phyloP scores from a whole-genome alignment of 2,888 invertebrate genomes.

The Tachystola acroxantha region DNA sequence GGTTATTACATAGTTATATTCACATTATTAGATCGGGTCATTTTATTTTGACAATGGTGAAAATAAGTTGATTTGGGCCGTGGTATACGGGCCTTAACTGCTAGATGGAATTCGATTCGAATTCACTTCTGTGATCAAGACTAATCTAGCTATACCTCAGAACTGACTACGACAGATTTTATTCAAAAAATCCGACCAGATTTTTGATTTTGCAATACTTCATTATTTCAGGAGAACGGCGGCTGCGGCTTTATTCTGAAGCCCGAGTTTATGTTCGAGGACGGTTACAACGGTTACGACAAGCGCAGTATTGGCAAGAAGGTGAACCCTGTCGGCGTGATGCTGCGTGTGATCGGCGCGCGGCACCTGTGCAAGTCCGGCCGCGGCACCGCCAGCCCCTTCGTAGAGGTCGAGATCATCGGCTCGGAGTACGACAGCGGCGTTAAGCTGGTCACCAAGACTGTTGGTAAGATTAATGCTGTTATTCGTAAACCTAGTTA shows the following conservation, averaged over 20 bases:
- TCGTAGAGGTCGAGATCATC: slow-evolving; percentile 93
- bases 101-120: too few relatives aligned
- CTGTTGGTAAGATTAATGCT: slow-evolving; percentile 86
- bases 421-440: slow-evolving; percentile 93
- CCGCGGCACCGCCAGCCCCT: slow-evolving; percentile 91
- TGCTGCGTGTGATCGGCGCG: slow-evolving; percentile 90
- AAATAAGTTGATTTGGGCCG: too few relatives aligned
- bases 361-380: slow-evolving; percentile 92
- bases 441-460: slow-evolving; percentile 90
- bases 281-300: slow-evolving; percentile 88
- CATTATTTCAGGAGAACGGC: slow-evolving; percentile 95
- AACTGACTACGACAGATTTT: too few relatives aligned
- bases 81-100: too few relatives aligned
- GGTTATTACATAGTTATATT: too few relatives aligned
- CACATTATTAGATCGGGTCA: too few relatives aligned
- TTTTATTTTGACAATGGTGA: too few relatives aligned
- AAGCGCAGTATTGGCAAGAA: slow-evolving; percentile 71
- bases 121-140: too few relatives aligned
- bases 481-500: too few relatives aligned
- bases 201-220: too few relatives aligned
- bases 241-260: slow-evolving; percentile 94
- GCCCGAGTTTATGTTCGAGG: slow-evolving; percentile 91
- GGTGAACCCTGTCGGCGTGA: slow-evolving; percentile 73
- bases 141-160: too few relatives aligned
- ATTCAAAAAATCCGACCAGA: too few relatives aligned